phyloP scores from a whole-genome alignment of 2,888 invertebrate species.

The Andrena trimmerana region DNA sequence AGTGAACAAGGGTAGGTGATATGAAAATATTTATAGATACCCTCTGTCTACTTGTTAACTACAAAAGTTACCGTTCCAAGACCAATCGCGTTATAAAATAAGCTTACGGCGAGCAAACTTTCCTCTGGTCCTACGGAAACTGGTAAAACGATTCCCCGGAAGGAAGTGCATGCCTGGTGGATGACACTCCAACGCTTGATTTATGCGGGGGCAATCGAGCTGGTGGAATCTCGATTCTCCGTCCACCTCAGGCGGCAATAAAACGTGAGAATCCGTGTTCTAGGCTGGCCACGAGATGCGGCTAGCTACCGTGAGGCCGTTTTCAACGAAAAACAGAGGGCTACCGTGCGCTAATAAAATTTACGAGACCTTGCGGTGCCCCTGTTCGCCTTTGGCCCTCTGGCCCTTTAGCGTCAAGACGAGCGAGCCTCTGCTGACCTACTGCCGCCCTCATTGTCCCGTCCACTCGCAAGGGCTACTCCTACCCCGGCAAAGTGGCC shows the following conservation, averaged over 20 bases:
- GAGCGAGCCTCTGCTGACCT: constrained; percentile 46
- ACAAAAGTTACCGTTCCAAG: not conserved
- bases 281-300: constrained; percentile 24
- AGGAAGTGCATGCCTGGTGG: not conserved
- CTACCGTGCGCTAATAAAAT: constrained; percentile 56
- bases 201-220: constrained; percentile 28
- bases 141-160: not conserved
- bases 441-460: constrained; percentile 39
- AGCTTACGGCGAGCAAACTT: no score
- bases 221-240: constrained; percentile 35
- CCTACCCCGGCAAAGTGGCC: not conserved
- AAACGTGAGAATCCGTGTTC: constrained; percentile 47
- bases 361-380: constrained; percentile 58
- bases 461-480: constrained; percentile 21
- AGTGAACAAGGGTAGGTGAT: no score
- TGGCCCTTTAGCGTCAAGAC: not conserved
- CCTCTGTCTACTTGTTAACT: no score
- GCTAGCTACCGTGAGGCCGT: constrained; percentile 45
- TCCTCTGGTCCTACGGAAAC: not conserved
- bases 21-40: no score
- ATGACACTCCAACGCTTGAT: constrained; percentile 19
- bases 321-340: constrained; percentile 26
- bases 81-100: not conserved
- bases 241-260: constrained; percentile 25
- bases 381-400: not conserved